phyloP scores from a whole-genome alignment of 2,888 invertebrate genomes.

The Cryptophagus acutangulus region DNA sequence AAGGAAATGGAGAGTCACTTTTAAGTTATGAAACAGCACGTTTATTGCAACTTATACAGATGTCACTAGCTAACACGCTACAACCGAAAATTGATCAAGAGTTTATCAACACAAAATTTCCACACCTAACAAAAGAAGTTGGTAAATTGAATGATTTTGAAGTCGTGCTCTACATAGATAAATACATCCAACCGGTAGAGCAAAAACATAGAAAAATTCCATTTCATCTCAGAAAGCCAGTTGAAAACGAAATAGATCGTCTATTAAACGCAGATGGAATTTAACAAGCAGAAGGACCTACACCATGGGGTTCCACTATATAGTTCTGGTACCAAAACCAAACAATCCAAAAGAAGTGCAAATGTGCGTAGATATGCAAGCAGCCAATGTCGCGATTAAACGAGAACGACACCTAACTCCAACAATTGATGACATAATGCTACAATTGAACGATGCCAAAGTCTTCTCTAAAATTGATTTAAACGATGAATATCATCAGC shows the following conservation, averaged over 20 bases:
- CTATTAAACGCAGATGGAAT: conserved; percentile 20
- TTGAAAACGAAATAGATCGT: conserved; percentile 18
- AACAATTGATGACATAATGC: too few relatives aligned
- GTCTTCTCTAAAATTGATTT: too few relatives aligned
- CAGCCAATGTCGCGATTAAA: too few relatives aligned
- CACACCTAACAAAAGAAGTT: conserved; percentile 12
- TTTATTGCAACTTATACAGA: background rate
- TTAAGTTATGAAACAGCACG: conserved; percentile 8
- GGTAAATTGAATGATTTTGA: conserved; percentile 26
- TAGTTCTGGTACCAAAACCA: conserved; percentile 23
- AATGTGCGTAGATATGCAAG: too few relatives aligned
- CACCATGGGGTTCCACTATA: conserved; percentile 25
- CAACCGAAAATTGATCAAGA: background rate
- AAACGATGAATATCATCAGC: too few relatives aligned
- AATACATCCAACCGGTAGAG: conserved; percentile 16
- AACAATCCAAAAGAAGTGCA: conserved; percentile 13
- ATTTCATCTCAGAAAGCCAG: conserved; percentile 16
- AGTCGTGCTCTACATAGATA: conserved; percentile 19
- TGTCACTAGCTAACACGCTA: background rate
- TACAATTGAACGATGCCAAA: too few relatives aligned
- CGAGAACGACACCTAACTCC: too few relatives aligned
- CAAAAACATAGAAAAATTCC: conserved; percentile 22
- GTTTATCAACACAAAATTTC: conserved; percentile 2
- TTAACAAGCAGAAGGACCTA: conserved; percentile 19
- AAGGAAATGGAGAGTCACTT: conserved; percentile 8